Conservation (phyloP, 2,113 vertebrate genomes). For the Rallus limicola region DNA sequence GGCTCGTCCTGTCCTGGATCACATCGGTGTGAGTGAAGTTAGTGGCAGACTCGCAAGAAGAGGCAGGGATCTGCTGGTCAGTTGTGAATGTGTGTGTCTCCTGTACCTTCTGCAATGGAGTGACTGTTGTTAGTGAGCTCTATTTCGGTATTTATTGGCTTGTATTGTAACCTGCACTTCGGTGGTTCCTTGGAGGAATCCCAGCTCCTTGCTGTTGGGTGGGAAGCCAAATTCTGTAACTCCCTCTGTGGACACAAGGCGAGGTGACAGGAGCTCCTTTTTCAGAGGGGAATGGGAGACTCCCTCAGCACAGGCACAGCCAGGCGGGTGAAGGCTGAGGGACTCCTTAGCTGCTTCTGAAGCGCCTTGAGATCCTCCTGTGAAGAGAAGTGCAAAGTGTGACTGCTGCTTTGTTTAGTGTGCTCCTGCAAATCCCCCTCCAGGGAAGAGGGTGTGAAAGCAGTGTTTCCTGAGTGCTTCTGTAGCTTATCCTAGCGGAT, state of each 20-base stretch:
- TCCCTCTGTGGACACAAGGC: neutral
- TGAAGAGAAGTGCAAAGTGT: neutral
- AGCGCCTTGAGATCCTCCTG: neutral
- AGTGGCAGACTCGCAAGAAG: neutral
- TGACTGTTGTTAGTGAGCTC: neutral
- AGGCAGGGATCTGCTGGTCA: neutral
- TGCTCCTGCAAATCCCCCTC: neutral
- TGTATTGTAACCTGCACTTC: neutral
- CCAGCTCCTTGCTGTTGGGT: neutral
- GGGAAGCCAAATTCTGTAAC: neutral
- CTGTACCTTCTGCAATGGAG: neutral
- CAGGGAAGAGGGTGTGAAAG: constrained; percentile 33
- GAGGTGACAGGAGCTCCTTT: neutral
- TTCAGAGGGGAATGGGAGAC: neutral
- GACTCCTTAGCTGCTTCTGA: neutral
- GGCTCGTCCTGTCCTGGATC: neutral
- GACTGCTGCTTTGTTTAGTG: neutral
- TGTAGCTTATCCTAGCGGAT: constrained; percentile 20
- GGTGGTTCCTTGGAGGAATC: neutral
- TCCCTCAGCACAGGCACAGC: neutral
- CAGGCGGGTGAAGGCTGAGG: neutral
- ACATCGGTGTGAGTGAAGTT: neutral
- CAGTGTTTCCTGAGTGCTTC: neutral
- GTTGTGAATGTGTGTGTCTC: neutral
- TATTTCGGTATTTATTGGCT: neutral